These are phyloP conservation scores for Urophycis tenuis DNA, from an alignment of 2,797 vertebrate genomes.

Conservation along the genomic window DNA sequence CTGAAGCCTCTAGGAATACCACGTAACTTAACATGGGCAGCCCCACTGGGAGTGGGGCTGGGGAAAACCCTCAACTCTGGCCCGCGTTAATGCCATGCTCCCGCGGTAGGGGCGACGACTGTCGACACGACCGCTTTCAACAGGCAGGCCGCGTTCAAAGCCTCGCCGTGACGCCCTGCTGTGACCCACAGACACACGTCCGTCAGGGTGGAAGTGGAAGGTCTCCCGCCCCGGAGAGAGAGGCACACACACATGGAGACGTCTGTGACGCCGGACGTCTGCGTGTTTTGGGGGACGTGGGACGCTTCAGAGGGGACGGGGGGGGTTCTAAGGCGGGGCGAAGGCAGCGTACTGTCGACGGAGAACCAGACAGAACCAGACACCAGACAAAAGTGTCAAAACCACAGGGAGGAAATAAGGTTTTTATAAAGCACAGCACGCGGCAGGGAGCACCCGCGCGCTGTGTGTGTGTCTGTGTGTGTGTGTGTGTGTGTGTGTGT, in stretches of 20 bases:
- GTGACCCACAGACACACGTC: too few relatives aligned
- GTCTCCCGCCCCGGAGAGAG: neutral
- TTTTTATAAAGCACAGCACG: neutral
- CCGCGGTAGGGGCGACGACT: too few relatives aligned
- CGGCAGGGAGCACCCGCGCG: neutral
- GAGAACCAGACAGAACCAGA: neutral
- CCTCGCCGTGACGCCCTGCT: too few relatives aligned
- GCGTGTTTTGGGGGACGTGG: neutral
- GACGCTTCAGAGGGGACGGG: neutral
- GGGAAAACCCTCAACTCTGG: too few relatives aligned
- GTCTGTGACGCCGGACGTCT: neutral
- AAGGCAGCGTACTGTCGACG: neutral
- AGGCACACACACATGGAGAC: neutral
- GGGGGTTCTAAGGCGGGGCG: too few relatives aligned
- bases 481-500: neutral
- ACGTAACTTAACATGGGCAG: too few relatives aligned
- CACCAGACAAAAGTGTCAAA: neutral
- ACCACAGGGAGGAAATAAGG: neutral
- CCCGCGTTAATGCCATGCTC: too few relatives aligned
- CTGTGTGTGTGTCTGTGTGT: slow-evolving; percentile 6
- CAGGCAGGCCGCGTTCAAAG: too few relatives aligned
- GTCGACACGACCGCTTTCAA: too few relatives aligned
- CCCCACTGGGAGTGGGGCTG: too few relatives aligned
- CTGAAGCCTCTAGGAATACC: too few relatives aligned
- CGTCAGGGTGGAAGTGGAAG: too few relatives aligned